Base-by-base conservation (phyloP, 2,797 vertebrate genomes). In the Phrynocephalus guinanensis region DNA sequence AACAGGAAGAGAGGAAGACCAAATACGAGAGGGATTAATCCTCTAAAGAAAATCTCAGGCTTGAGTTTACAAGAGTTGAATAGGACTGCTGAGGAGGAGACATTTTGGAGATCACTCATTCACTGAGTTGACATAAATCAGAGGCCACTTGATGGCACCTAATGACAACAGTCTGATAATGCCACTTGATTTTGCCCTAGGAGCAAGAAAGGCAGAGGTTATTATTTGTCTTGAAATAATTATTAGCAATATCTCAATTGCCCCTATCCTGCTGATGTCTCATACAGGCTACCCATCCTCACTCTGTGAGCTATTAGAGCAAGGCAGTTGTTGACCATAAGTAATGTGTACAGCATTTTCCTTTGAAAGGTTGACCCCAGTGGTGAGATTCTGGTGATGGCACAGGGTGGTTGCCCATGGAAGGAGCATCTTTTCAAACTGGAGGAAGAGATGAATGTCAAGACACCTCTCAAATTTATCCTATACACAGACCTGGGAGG, bases 361-460 rank as follows among this genome's bases (percentile, higher is more conserved):
- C 77, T n/a, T 52, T 91, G 93, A 22, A 93, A 99, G 99, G 97
- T 98, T 7, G 98, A 99, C 16, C 90, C 95, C 56, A 98, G 98
- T 28, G 98, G 99, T 10, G 96, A 97, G 95, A 93, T 99, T 50
- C 16, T 99, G 81, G 30, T 98, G 89, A 96, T 99, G 87, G 92
- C 95, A 0, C 96, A 97, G 90, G 98, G 98, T 0, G 98, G 98
- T 0, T 99, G 98, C 92, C 99, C 98, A 3, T 99, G 99, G 99
- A 98, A 99, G 94, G 98, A 99, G 86, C 99, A 99, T 82, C 93
- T 99, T 30, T 98, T 98, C 88, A 79, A 92, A 50, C 95, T 99
- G 88, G 99, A 99, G 94, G 95, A 91, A 75, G 97, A 96, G 86
- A 96, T 98, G 66, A 91, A 94, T 0, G 93, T 99, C 20, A 94